phyloP scores from a whole-genome alignment of 2,797 vertebrate genomes.

The Pseudochromis fuscus region DNA sequence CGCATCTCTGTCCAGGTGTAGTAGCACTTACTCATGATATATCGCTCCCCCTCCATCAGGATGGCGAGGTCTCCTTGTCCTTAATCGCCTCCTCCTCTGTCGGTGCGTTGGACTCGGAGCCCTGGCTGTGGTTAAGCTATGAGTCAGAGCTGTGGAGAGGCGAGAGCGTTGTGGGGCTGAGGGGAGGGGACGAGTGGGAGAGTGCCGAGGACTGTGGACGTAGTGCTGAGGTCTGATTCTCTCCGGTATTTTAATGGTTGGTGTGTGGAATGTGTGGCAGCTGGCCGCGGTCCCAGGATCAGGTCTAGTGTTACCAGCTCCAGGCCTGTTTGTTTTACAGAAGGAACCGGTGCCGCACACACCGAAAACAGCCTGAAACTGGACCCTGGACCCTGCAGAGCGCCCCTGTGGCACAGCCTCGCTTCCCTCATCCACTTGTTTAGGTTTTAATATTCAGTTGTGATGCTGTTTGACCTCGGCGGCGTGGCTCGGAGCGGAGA shows the following conservation, averaged over 20 bases:
- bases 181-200: slow-evolving; percentile 31
- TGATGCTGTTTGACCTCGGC: slow-evolving; percentile 44
- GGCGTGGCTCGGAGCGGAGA: slow-evolving; percentile 26
- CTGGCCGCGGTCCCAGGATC: slow-evolving; percentile 79
- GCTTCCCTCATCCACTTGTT: slow-evolving; percentile 38
- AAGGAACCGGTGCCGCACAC: slow-evolving; percentile 77
- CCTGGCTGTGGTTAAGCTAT: slow-evolving; percentile 26
- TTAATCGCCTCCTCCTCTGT: slow-evolving; percentile 39
- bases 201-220: slow-evolving; percentile 56
- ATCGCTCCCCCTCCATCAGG: slow-evolving; percentile 24
- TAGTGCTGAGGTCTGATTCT: slow-evolving; percentile 73
- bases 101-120: slow-evolving; percentile 37
- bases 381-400: slow-evolving; percentile 29
- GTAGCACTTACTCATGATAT: slow-evolving; percentile 34
- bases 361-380: slow-evolving; percentile 55
- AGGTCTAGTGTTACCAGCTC: slow-evolving; percentile 85
- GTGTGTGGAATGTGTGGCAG: slow-evolving; percentile 87
- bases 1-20: slow-evolving; percentile 51
- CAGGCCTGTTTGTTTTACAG: slow-evolving; percentile 87
- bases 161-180: slow-evolving; percentile 6
- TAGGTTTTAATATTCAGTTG: slow-evolving; percentile 52
- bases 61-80: slow-evolving; percentile 40
- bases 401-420: slow-evolving; percentile 27
- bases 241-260: slow-evolving; percentile 88
- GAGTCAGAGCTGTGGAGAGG: slow-evolving; percentile 48